phyloP scores from a whole-genome alignment of 2,113 vertebrate species.

The Hemibagrus wyckioides region DNA sequence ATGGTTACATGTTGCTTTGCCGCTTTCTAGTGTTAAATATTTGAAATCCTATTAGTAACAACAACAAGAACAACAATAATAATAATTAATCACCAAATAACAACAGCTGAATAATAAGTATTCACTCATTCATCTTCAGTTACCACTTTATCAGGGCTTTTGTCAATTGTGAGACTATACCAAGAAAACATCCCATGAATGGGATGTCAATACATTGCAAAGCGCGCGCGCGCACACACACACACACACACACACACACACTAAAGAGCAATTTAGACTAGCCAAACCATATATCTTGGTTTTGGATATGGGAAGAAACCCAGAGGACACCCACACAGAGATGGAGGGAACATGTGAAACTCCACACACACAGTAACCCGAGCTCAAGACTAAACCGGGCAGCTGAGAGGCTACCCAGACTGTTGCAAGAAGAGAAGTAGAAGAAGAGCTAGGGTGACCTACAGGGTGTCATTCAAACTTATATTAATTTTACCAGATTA shows the following conservation, averaged over 20 bases:
- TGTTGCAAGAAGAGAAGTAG: background rate
- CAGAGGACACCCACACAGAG: background rate
- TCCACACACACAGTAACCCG: background rate
- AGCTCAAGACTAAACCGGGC: background rate
- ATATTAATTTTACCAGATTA: background rate
- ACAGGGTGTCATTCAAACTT: background rate
- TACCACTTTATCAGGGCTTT: background rate
- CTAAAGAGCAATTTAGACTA: background rate
- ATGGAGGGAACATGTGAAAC: background rate
- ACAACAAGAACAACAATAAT: background rate
- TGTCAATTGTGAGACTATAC: background rate
- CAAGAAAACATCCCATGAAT: background rate
- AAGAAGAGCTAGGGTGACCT: background rate
- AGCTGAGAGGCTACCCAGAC: background rate
- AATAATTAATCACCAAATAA: background rate
- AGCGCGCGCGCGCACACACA: no score
- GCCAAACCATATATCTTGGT: background rate
- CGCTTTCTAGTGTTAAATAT: background rate
- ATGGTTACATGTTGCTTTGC: background rate
- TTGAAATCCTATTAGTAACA: background rate
- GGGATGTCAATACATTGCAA: background rate
- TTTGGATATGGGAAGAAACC: background rate
- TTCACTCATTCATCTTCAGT: background rate
- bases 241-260: background rate
- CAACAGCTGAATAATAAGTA: background rate